A percentile compares a stretch with the other conserved stretches of the same genome.
These are phyloP conservation scores for Actinernus sp. DNA, from an alignment of 92 coral and sea anemone genomes.

Conservation along the genomic window DNA sequence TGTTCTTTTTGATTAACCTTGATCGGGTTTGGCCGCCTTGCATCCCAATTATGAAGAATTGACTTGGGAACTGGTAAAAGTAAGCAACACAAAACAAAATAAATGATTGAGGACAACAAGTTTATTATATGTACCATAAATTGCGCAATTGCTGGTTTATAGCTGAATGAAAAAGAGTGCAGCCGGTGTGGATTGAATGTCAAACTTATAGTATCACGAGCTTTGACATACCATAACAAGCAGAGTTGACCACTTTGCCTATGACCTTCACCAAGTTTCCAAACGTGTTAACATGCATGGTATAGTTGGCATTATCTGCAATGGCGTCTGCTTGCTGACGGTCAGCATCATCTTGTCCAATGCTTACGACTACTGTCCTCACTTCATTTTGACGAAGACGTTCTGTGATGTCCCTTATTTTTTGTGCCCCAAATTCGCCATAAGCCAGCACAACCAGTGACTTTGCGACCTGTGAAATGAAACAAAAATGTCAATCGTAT, in stretches of 20 bases:
- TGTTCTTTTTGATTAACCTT: too few relatives aligned
- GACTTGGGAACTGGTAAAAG: too few relatives aligned
- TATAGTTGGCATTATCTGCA: constrained; percentile 58
- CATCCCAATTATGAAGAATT: too few relatives aligned
- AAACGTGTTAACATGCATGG: constrained; percentile 76
- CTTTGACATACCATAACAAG: constrained; percentile 88
- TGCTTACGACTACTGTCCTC: constrained; percentile 80
- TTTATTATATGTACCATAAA: too few relatives aligned
- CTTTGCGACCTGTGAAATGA: constrained; percentile 55
- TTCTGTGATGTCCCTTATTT: constrained; percentile 65
- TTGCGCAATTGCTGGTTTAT: too few relatives aligned
- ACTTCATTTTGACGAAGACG: constrained; percentile 79
- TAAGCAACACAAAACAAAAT: too few relatives aligned
- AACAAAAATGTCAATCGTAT: not conserved
- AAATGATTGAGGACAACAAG: too few relatives aligned
- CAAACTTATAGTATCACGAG: too few relatives aligned
- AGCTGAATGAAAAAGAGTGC: too few relatives aligned
- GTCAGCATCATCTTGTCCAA: constrained; percentile 60
- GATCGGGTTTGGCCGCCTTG: too few relatives aligned
- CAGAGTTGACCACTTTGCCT: constrained; percentile 82
- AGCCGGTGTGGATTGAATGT: too few relatives aligned
- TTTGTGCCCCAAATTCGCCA: constrained; percentile 78
- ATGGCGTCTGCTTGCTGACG: constrained; percentile 26
- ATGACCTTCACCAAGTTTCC: constrained; percentile 77
- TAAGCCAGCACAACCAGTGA: constrained; percentile 81